A percentile compares a stretch with the other conserved stretches of the same genome.
Evolutionary conservation across 2,888 invertebrate species (phyloP).

Genomic region (Amphiduros pacificus): DNA sequence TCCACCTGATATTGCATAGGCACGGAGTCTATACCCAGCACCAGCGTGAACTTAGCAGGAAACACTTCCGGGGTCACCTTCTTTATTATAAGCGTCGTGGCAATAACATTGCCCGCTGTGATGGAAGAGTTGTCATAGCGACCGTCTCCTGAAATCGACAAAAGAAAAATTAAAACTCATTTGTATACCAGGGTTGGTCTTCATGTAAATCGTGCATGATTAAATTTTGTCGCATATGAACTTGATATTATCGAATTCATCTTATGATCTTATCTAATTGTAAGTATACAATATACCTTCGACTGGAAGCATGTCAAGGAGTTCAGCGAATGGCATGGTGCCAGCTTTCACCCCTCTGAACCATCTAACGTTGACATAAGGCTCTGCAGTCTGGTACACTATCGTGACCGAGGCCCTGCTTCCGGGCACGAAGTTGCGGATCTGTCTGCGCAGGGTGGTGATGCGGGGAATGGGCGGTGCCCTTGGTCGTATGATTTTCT

Average conservation of each 20-base stretch:
- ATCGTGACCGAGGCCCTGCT: background rate
- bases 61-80: background rate
- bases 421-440: background rate
- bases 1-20: constrained; percentile 21
- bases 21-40: background rate
- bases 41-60: constrained; percentile 12
- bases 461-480: too few relatives aligned
- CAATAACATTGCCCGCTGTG: constrained; percentile 13
- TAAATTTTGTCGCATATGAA: too few relatives aligned
- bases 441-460: background rate
- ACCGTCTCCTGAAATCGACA: constrained; percentile 12
- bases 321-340: background rate
- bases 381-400: background rate
- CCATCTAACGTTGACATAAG: background rate
- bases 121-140: constrained; percentile 9
- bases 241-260: too few relatives aligned
- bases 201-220: too few relatives aligned
- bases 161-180: too few relatives aligned
- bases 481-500: too few relatives aligned
- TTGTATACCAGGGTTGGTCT: too few relatives aligned
- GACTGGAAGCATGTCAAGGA: background rate
- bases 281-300: too few relatives aligned
- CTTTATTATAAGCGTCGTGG: constrained; percentile 13
- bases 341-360: background rate
- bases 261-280: too few relatives aligned